These are phyloP conservation scores for Sylvicola fuscatus DNA, from an alignment of 2,888 invertebrate genomes.

Conservation along the genomic window DNA sequence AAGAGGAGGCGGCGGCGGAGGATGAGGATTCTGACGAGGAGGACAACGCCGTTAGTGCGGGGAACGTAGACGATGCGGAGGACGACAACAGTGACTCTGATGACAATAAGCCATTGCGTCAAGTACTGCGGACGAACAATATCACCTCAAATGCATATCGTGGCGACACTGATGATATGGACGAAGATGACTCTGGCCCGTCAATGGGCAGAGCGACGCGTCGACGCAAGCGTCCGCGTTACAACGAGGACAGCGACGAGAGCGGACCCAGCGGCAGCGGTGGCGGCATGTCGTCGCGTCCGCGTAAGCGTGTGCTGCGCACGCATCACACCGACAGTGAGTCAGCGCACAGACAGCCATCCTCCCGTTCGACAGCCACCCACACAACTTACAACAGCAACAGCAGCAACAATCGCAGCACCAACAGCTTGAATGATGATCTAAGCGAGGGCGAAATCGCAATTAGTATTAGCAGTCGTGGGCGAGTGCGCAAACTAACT, in stretches of 20 bases:
- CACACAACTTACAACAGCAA: slow-evolving; percentile 2
- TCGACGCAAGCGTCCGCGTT: slow-evolving; percentile 28
- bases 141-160: slow-evolving; percentile 6
- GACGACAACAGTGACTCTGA: slow-evolving; percentile 20
- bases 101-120: slow-evolving; percentile 25
- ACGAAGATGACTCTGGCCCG: slow-evolving; percentile 18
- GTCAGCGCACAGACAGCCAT: background rate
- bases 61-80: slow-evolving; percentile 5
- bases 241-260: slow-evolving; percentile 37
- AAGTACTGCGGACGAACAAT: slow-evolving; percentile 13
- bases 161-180: slow-evolving; percentile 7
- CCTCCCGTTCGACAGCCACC: slow-evolving; percentile 1
- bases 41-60: background rate
- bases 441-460: slow-evolving; percentile 16
- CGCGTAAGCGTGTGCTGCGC: slow-evolving; percentile 5
- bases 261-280: slow-evolving; percentile 13
- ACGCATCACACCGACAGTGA: slow-evolving; percentile 2
- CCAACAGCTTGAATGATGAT: slow-evolving; percentile 9
- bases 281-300: slow-evolving; percentile 5
- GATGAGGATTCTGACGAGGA: slow-evolving; percentile 1
- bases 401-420: background rate
- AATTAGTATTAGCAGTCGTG: slow-evolving; percentile 54
- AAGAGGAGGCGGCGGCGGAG: slow-evolving; percentile 2
- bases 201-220: slow-evolving; percentile 12
- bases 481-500: slow-evolving; percentile 64